phyloP scores from a whole-genome alignment of 2,888 invertebrate genomes.

The Microdon myrmicae region DNA sequence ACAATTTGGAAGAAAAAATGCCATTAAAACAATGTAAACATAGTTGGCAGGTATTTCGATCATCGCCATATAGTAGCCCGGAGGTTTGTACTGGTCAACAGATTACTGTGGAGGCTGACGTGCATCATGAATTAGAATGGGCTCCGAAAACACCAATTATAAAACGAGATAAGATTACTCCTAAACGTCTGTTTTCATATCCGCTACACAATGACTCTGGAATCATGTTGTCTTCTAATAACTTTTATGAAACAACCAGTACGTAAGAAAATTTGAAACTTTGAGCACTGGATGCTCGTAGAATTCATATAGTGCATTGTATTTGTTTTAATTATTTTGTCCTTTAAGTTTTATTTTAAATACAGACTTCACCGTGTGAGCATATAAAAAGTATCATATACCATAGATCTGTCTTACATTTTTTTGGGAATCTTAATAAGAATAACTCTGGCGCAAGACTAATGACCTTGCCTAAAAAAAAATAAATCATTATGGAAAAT shows the following conservation, averaged over 20 bases:
- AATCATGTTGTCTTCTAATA: constrained; percentile 29
- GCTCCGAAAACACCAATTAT: constrained; percentile 45
- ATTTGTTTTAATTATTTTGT: too few relatives aligned
- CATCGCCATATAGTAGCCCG: constrained; percentile 53
- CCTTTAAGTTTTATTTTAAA: too few relatives aligned
- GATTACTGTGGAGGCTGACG: constrained; percentile 55
- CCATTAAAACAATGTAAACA: constrained; percentile 8
- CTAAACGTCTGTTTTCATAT: constrained; percentile 27
- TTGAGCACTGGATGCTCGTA: too few relatives aligned
- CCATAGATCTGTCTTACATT: too few relatives aligned
- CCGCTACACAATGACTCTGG: constrained; percentile 47
- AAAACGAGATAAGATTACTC: constrained; percentile 10
- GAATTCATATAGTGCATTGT: too few relatives aligned
- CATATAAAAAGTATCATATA: too few relatives aligned
- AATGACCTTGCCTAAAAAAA: too few relatives aligned
- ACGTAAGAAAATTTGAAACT: constrained; percentile 5
- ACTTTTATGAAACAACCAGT: constrained; percentile 30
- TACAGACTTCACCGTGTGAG: too few relatives aligned
- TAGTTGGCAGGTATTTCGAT: neutral
- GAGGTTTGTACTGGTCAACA: constrained; percentile 39
- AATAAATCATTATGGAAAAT: too few relatives aligned
- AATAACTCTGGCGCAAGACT: too few relatives aligned
- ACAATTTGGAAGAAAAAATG: constrained; percentile 3
- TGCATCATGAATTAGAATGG: constrained; percentile 60
- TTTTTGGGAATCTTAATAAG: too few relatives aligned